phyloP scores from a whole-genome alignment of 2,888 invertebrate species.

The Acrobasis suavella region DNA sequence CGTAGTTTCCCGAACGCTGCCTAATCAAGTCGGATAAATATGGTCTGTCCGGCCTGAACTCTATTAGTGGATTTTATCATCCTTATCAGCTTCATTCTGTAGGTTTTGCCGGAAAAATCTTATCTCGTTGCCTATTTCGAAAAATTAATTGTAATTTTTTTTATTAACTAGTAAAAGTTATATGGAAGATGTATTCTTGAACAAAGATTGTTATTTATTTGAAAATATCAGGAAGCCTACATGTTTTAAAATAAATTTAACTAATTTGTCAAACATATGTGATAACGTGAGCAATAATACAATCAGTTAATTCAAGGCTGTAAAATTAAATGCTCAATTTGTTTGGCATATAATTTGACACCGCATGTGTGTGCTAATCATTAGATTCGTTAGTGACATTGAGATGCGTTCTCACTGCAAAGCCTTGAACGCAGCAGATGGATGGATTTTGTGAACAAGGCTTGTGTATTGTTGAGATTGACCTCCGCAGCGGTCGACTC shows the following conservation, averaged over 20 bases:
- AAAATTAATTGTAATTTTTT: too few relatives aligned
- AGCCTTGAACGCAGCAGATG: conserved; percentile 54
- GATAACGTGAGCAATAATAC: conserved; percentile 1
- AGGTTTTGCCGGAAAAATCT: too few relatives aligned
- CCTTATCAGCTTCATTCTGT: too few relatives aligned
- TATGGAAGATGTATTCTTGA: too few relatives aligned
- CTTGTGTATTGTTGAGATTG: conserved; percentile 40
- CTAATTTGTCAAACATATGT: neutral
- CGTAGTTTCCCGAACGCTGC: too few relatives aligned
- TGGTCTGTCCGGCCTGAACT: too few relatives aligned
- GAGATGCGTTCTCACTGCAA: conserved; percentile 49
- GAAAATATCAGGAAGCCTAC: neutral
- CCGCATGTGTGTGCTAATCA: conserved; percentile 49
- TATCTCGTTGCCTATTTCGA: too few relatives aligned
- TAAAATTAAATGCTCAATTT: conserved; percentile 35
- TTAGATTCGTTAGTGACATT: conserved; percentile 57
- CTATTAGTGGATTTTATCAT: too few relatives aligned
- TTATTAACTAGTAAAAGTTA: too few relatives aligned
- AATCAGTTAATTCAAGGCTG: conserved; percentile 27
- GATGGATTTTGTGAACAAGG: conserved; percentile 49
- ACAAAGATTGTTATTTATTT: too few relatives aligned
- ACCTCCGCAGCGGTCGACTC: conserved; percentile 37
- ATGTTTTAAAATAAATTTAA: neutral
- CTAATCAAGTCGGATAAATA: too few relatives aligned
- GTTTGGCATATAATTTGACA: conserved; percentile 39